Evolutionary conservation across 2,888 invertebrate species (phyloP).

Genomic region (Sesia bembeciformis): DNA sequence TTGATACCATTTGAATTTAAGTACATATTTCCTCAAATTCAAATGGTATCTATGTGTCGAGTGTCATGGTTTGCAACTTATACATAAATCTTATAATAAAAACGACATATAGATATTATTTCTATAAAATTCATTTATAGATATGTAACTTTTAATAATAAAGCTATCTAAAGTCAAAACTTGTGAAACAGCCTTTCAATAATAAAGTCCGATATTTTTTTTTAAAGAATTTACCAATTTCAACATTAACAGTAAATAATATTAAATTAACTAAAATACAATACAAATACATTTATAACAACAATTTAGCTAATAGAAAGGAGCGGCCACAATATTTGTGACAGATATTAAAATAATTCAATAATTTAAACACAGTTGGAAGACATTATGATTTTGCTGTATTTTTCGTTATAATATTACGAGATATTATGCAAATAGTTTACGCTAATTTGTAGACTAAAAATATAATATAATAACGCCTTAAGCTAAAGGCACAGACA

Average conservation of each 20-base stretch:
- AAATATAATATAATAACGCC: not conserved
- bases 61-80: no score
- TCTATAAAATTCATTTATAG: no score
- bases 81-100: no score
- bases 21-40: no score
- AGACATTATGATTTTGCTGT: constrained; percentile 56
- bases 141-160: no score
- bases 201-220: not conserved
- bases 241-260: not conserved
- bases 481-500: not conserved
- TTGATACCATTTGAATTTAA: no score
- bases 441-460: not conserved
- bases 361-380: constrained; percentile 35
- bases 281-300: not conserved
- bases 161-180: no score
- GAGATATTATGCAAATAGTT: not conserved
- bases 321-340: not conserved
- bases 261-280: not conserved
- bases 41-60: no score
- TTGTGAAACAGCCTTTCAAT: not conserved
- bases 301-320: not conserved
- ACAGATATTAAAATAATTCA: constrained; percentile 13
- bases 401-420: constrained; percentile 8
- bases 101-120: no score
- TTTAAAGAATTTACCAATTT: not conserved